phyloP scores from a whole-genome alignment of 2,113 vertebrate species.

The Ifrita kowaldi region DNA sequence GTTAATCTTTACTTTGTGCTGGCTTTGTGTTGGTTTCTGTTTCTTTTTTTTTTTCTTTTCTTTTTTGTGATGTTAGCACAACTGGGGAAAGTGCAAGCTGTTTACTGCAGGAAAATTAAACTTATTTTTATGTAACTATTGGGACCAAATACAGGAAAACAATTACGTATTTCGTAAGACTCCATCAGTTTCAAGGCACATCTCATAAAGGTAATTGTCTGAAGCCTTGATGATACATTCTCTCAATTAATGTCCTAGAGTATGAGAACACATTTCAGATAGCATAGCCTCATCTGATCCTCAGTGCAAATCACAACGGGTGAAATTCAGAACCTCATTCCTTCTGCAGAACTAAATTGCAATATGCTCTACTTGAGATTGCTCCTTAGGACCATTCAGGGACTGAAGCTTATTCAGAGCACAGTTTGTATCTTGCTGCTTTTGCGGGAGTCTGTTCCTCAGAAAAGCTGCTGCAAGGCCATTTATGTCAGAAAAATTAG shows the following conservation, averaged over 20 bases:
- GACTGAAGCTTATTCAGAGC: background rate
- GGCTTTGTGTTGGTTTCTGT: background rate
- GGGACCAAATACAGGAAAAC: background rate
- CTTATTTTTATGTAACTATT: conserved; percentile 28
- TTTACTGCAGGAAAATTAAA: conserved; percentile 37
- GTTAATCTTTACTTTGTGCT: background rate
- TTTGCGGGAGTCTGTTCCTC: background rate
- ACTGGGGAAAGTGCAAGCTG: background rate
- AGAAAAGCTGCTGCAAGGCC: background rate
- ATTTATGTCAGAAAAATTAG: background rate
- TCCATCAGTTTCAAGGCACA: background rate
- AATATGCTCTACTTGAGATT: background rate
- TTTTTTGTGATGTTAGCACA: background rate
- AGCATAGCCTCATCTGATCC: background rate
- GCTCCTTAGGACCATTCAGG: background rate
- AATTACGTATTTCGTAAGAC: background rate
- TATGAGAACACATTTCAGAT: background rate
- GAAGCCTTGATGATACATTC: background rate
- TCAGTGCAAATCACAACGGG: background rate
- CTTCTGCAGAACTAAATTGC: background rate
- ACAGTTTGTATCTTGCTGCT: background rate
- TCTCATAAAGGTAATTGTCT: conserved; percentile 22
- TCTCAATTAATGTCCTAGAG: conserved; percentile 1
- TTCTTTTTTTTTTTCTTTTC: background rate
- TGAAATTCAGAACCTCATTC: background rate